Conservation (phyloP, 2,113 vertebrate genomes). For the Pollachius pollachius region DNA sequence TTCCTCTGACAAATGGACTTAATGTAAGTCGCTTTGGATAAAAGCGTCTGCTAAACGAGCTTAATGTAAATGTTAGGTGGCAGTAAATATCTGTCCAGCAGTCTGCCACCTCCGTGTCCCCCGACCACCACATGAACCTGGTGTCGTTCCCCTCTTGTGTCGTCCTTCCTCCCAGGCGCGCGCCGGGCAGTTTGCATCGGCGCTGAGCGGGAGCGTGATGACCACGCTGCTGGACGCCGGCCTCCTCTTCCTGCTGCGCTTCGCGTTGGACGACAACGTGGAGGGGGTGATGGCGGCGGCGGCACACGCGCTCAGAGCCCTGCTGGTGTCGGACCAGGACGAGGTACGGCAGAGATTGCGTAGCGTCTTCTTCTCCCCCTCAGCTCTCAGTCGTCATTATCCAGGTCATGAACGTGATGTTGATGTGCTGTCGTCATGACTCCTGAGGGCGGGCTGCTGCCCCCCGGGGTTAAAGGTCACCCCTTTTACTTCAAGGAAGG, state of each 20-base stretch:
- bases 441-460: too few relatives aligned
- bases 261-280: conserved; percentile 86
- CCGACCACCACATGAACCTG: neutral
- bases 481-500: too few relatives aligned
- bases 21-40: too few relatives aligned
- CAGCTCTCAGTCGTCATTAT: too few relatives aligned
- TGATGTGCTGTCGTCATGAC: too few relatives aligned
- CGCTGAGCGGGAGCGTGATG: conserved; percentile 78
- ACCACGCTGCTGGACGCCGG: conserved; percentile 89
- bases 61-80: too few relatives aligned
- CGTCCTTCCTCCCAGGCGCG: conserved; percentile 71
- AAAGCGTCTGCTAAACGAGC: too few relatives aligned
- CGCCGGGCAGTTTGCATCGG: conserved; percentile 78
- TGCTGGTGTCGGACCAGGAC: conserved; percentile 85
- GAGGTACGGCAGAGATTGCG: conserved; percentile 75
- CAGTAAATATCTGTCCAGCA: too few relatives aligned
- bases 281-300: conserved; percentile 86
- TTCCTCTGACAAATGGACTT: too few relatives aligned
- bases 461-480: too few relatives aligned
- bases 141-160: neutral
- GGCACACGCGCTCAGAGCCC: conserved; percentile 76
- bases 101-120: neutral
- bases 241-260: conserved; percentile 91
- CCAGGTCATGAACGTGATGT: too few relatives aligned
- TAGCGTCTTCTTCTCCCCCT: too few relatives aligned